Evolutionary conservation across 2,797 vertebrate genomes (phyloP).

Genomic region (Miichthys miiuy): DNA sequence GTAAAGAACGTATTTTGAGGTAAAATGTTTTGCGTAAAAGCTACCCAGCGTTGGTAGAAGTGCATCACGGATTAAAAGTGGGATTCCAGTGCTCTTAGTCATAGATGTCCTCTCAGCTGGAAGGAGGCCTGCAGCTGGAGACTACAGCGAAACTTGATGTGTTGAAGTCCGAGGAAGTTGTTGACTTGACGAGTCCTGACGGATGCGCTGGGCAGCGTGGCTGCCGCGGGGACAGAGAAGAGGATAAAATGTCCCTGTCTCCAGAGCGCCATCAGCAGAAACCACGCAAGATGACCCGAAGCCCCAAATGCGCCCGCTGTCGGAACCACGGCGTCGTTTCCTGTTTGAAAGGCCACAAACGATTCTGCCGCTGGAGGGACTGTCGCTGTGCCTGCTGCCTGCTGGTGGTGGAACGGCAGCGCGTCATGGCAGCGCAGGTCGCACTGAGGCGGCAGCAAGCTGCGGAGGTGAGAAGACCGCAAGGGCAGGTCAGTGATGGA

Average conservation of each 20-base stretch:
- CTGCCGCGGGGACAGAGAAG: slow-evolving; percentile 35
- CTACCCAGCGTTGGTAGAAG: not conserved
- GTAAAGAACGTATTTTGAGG: not conserved
- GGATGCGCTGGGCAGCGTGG: slow-evolving; percentile 59
- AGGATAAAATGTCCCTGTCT: slow-evolving; percentile 28
- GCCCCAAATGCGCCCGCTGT: slow-evolving; percentile 82
- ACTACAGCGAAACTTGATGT: slow-evolving; percentile 52
- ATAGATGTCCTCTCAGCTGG: slow-evolving; percentile 81
- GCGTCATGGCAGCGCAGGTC: slow-evolving; percentile 89
- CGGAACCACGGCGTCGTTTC: slow-evolving; percentile 83
- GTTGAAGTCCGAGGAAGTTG: slow-evolving; percentile 64
- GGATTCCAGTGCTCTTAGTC: slow-evolving; percentile 37
- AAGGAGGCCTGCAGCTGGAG: slow-evolving; percentile 73
- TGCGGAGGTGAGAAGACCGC: slow-evolving; percentile 76
- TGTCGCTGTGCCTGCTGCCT: slow-evolving; percentile 86
- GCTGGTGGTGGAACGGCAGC: slow-evolving; percentile 87
- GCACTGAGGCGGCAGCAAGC: slow-evolving; percentile 85
- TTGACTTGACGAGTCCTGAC: slow-evolving; percentile 80
- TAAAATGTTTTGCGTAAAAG: slow-evolving; percentile 23
- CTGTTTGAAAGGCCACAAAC: slow-evolving; percentile 88
- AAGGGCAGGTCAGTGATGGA: slow-evolving; percentile 59
- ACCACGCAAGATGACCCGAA: slow-evolving; percentile 74
- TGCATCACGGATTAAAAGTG: slow-evolving; percentile 33
- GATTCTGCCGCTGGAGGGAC: slow-evolving; percentile 86
- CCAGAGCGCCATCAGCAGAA: slow-evolving; percentile 56